phyloP scores from a whole-genome alignment of 2,888 invertebrate genomes.

The Lagria hirta region DNA sequence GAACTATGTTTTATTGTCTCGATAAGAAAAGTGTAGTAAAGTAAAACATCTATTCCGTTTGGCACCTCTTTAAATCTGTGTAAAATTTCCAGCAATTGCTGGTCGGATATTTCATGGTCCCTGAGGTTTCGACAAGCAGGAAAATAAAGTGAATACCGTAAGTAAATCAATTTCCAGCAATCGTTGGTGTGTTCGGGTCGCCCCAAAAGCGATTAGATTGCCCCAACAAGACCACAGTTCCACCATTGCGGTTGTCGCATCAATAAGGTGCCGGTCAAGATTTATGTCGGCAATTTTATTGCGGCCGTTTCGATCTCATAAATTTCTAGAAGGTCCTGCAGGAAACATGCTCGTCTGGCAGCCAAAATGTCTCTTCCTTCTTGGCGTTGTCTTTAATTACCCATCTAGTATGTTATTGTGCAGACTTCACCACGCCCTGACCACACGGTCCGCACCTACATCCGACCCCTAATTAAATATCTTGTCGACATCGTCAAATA shows the following conservation, averaged over 20 bases:
- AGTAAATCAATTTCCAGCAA: conserved; percentile 30
- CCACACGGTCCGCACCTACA: conserved; percentile 48
- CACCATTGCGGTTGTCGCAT: conserved; percentile 47
- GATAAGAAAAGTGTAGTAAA: no score
- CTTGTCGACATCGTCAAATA: conserved; percentile 49
- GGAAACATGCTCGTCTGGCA: conserved; percentile 39
- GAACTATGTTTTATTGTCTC: no score
- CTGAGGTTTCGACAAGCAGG: conserved; percentile 11
- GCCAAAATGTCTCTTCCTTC: conserved; percentile 35
- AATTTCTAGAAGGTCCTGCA: conserved; percentile 36
- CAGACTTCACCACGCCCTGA: conserved; percentile 44
- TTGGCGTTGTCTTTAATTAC: conserved; percentile 42
- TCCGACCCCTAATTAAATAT: conserved; percentile 50
- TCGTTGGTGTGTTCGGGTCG: conserved; percentile 29
- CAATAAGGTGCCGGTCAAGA: conserved; percentile 49
- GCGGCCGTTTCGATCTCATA: conserved; percentile 41
- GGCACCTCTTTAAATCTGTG: no score
- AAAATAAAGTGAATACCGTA: conserved; percentile 25
- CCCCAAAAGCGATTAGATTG: conserved; percentile 41
- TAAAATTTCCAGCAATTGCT: no score
- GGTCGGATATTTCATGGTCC: no score
- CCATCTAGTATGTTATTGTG: conserved; percentile 30
- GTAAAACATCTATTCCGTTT: no score
- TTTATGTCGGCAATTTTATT: conserved; percentile 50
- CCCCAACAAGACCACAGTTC: conserved; percentile 42